These are phyloP conservation scores for Esperia sulphurella DNA, from an alignment of 2,888 invertebrate species.

Conservation along the genomic window DNA sequence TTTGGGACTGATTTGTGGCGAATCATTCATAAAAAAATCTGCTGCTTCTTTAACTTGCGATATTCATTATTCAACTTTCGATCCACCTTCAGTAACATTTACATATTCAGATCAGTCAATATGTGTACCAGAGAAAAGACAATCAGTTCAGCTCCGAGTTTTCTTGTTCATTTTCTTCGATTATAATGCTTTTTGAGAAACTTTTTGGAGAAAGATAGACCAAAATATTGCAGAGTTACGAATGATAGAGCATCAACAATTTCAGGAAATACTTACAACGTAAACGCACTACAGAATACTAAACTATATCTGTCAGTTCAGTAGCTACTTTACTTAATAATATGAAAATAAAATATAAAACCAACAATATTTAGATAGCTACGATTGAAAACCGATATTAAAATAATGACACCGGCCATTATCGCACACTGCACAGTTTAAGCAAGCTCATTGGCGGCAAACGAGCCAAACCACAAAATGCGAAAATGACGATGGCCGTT, in stretches of 20 bases:
- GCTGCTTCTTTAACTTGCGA: conserved; percentile 7
- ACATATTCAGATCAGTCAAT: too few relatives aligned
- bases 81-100: background rate
- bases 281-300: too few relatives aligned
- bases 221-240: too few relatives aligned
- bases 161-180: too few relatives aligned
- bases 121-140: too few relatives aligned
- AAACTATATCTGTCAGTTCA: too few relatives aligned
- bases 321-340: too few relatives aligned
- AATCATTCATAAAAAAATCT: conserved; percentile 3
- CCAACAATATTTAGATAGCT: background rate
- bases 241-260: too few relatives aligned
- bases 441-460: conserved; percentile 60
- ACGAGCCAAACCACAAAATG: conserved; percentile 75
- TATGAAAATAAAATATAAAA: background rate
- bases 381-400: conserved; percentile 1
- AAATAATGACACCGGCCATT: conserved; percentile 36
- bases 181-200: too few relatives aligned
- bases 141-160: too few relatives aligned
- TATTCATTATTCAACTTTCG: conserved; percentile 9
- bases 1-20: conserved; percentile 20
- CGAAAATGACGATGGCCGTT: conserved; percentile 66
- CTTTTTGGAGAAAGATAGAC: too few relatives aligned
- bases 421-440: conserved; percentile 29
- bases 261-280: too few relatives aligned